Conservation (phyloP, 2,797 vertebrate genomes). For the Brachyalestes nurse region DNA sequence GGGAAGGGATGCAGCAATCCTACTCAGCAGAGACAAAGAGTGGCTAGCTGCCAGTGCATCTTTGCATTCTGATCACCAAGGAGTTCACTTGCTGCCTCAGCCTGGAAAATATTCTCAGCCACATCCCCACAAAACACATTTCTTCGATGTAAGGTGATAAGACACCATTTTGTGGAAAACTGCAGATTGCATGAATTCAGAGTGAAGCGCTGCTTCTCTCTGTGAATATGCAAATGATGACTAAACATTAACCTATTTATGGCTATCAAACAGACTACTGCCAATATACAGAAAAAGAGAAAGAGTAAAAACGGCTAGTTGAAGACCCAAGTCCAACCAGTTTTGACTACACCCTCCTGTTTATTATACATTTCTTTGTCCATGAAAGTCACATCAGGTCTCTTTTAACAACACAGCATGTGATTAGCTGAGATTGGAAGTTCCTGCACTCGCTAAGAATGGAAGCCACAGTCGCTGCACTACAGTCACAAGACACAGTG, state of each 20-base stretch:
- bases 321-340: neutral
- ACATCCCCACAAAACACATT: constrained; percentile 11
- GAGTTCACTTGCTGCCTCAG: constrained; percentile 41
- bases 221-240: neutral
- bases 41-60: constrained; percentile 53
- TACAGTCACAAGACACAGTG: constrained; percentile 27
- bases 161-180: neutral
- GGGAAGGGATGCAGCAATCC: constrained; percentile 47
- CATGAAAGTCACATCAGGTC: constrained; percentile 12
- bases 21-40: constrained; percentile 52
- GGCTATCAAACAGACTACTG: neutral
- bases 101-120: constrained; percentile 25
- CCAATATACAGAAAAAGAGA: neutral
- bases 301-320: no score
- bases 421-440: neutral
- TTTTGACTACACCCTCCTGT: neutral
- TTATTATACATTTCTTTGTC: neutral
- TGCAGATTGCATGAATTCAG: neutral
- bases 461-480: constrained; percentile 6
- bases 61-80: constrained; percentile 59
- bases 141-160: neutral
- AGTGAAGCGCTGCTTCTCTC: neutral
- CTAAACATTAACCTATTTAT: constrained; percentile 12
- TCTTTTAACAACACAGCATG: constrained; percentile 22
- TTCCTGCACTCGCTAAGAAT: neutral